These are phyloP conservation scores for Orestias chungarensis DNA, from an alignment of 2,797 vertebrate species.

Conservation along the genomic window DNA sequence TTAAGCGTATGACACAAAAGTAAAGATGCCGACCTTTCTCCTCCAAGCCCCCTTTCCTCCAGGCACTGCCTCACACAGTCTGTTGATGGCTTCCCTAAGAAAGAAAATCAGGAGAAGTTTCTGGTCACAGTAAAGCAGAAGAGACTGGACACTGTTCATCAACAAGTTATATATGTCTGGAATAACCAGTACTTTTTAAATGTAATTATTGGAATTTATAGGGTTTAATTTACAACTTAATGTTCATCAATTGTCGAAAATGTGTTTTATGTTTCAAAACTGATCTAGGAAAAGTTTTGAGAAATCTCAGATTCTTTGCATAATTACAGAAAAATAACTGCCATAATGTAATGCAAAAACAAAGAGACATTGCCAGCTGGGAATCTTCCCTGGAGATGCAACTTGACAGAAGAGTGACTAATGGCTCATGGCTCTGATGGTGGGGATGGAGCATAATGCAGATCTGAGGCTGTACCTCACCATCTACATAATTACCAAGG, in stretches of 20 bases:
- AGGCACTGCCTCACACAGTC: slow-evolving; percentile 92
- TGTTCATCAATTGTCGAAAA: slow-evolving; percentile 31
- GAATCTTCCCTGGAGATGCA: too few relatives aligned
- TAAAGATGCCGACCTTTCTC: slow-evolving; percentile 85
- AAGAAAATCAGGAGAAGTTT: slow-evolving; percentile 33
- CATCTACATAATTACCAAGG: slow-evolving; percentile 47
- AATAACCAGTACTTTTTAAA: not conserved
- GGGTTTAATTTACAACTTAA: slow-evolving; percentile 51
- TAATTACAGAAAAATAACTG: slow-evolving; percentile 1
- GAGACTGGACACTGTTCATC: slow-evolving; percentile 11
- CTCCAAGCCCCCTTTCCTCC: slow-evolving; percentile 92
- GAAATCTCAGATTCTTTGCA: not conserved
- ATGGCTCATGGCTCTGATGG: slow-evolving; percentile 32
- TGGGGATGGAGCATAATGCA: slow-evolving; percentile 35
- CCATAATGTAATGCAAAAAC: not conserved
- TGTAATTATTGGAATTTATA: slow-evolving; percentile 1
- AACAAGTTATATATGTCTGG: not conserved
- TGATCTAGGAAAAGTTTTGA: slow-evolving; percentile 16
- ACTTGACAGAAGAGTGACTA: slow-evolving; percentile 42
- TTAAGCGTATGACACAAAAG: not conserved
- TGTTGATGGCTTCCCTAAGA: slow-evolving; percentile 95
- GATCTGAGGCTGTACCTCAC: slow-evolving; percentile 32
- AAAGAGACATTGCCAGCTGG: slow-evolving; percentile 5
- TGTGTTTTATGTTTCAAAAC: slow-evolving; percentile 15
- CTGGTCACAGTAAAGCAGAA: slow-evolving; percentile 18